Percentiles rank a stretch among this genome's conserved stretches.
These are phyloP conservation scores for Isurus oxyrinchus DNA, from an alignment of 2,113 vertebrate species.

Conservation along the genomic window DNA sequence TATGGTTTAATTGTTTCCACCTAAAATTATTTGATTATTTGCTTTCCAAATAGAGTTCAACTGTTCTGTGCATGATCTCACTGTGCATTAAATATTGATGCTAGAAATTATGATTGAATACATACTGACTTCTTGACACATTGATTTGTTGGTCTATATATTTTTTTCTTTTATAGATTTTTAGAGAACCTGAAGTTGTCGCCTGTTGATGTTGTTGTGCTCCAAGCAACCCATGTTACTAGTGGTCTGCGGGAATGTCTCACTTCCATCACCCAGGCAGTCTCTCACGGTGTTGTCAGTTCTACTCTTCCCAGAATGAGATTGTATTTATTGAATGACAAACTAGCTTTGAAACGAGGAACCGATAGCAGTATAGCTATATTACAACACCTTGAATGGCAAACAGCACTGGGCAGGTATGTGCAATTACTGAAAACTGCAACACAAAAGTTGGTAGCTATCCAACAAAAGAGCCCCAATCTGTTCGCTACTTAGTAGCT, in stretches of 20 bases:
- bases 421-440: slow-evolving; percentile 28
- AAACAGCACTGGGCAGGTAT: slow-evolving; percentile 72
- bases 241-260: slow-evolving; percentile 72
- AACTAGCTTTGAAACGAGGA: slow-evolving; percentile 59
- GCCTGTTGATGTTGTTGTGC: slow-evolving; percentile 58
- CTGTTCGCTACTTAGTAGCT: neutral
- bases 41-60: neutral
- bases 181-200: slow-evolving; percentile 65
- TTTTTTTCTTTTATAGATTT: slow-evolving; percentile 59
- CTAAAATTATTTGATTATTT: neutral
- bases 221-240: slow-evolving; percentile 60
- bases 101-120: neutral
- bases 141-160: slow-evolving; percentile 11
- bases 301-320: slow-evolving; percentile 70
- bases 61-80: neutral
- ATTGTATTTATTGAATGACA: slow-evolving; percentile 78
- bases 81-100: neutral
- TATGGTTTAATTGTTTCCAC: neutral
- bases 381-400: slow-evolving; percentile 68
- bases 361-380: slow-evolving; percentile 53
- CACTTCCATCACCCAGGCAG: slow-evolving; percentile 62
- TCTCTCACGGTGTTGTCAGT: slow-evolving; percentile 71
- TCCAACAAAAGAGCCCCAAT: neutral
- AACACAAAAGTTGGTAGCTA: neutral
- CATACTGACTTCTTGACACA: neutral